These are phyloP conservation scores for Leptodactylus fuscus DNA, from an alignment of 2,113 vertebrate species.

Conservation along the genomic window DNA sequence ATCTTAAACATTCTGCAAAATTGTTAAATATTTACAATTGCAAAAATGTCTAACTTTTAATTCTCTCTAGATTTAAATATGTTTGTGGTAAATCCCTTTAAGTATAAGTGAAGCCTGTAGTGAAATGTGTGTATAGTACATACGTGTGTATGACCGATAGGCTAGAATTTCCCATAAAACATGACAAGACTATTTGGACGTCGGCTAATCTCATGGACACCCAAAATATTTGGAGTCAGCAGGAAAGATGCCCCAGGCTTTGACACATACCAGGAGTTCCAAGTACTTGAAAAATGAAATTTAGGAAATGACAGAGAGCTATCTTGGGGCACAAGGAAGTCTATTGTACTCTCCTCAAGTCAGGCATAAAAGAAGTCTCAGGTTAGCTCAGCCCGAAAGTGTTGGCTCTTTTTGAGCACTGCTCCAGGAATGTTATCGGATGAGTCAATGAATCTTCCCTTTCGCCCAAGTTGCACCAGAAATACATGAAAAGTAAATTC, in stretches of 20 bases:
- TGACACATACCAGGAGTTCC: slow-evolving; percentile 43
- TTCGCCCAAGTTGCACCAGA: neutral
- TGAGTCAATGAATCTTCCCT: slow-evolving; percentile 39
- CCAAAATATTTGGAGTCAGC: slow-evolving; percentile 14
- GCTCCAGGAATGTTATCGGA: slow-evolving; percentile 22
- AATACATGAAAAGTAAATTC: slow-evolving; percentile 39
- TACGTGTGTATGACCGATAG: neutral
- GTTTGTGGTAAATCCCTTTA: too few species aligned
- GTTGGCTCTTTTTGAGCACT: neutral
- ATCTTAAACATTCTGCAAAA: too few species aligned
- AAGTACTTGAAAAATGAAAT: slow-evolving; percentile 39
- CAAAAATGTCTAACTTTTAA: too few species aligned
- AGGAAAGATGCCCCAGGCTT: slow-evolving; percentile 30
- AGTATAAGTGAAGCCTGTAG: too few species aligned
- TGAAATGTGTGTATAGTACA: slow-evolving; percentile 1
- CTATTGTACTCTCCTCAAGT: slow-evolving; percentile 27
- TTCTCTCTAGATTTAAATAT: too few species aligned
- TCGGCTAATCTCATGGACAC: neutral
- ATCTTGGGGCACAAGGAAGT: slow-evolving; percentile 34
- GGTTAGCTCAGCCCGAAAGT: slow-evolving; percentile 15
- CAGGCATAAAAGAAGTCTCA: slow-evolving; percentile 24
- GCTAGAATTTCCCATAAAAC: neutral
- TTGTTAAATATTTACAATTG: too few species aligned
- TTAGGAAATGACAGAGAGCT: slow-evolving; percentile 52
- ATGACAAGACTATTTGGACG: neutral